phyloP scores from a whole-genome alignment of 2,113 vertebrate species.

The Orthonyx spaldingii region DNA sequence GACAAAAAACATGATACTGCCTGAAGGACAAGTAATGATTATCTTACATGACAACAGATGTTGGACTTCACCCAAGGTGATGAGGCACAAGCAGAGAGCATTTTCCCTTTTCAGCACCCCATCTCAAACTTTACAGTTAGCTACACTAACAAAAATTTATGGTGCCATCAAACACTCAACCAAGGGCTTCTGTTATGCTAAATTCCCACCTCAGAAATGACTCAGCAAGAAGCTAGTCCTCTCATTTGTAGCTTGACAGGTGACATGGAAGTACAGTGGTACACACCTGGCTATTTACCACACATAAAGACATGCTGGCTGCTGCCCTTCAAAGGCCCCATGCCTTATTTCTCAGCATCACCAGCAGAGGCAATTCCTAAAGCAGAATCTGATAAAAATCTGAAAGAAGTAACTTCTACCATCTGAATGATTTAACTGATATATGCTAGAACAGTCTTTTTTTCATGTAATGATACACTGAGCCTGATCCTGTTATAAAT shows the following conservation, averaged over 20 bases:
- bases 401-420: not conserved
- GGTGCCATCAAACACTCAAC: accelerated
- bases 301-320: not conserved
- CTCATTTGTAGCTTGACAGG: not conserved
- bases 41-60: not conserved
- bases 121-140: not conserved
- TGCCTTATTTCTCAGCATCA: not conserved
- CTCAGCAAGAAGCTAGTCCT: not conserved
- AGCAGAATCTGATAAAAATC: not conserved
- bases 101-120: not conserved
- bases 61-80: not conserved
- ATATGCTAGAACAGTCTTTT: not conserved
- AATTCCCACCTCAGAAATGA: not conserved
- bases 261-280: not conserved
- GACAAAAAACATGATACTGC: not conserved
- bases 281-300: not conserved
- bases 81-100: not conserved
- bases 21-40: not conserved
- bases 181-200: not conserved
- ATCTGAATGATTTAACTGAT: not conserved
- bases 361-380: not conserved
- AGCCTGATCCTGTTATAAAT: not conserved
- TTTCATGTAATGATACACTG: not conserved
- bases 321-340: not conserved
- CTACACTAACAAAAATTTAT: not conserved